These are phyloP conservation scores for Lasioglossum oenotherae DNA, from an alignment of 2,888 invertebrate genomes.

Conservation along the genomic window DNA sequence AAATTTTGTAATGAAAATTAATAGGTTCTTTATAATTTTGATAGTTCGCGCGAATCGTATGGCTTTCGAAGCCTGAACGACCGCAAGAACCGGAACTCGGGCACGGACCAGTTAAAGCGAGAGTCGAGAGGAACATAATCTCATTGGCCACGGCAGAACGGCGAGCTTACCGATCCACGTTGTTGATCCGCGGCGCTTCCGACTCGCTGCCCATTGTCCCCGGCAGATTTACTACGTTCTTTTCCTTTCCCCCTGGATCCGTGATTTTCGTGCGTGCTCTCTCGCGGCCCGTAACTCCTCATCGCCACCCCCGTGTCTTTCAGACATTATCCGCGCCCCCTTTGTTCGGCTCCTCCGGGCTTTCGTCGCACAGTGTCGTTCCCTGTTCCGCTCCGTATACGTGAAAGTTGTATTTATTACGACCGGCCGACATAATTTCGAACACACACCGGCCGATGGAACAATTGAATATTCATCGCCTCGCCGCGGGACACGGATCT, in stretches of 20 bases:
- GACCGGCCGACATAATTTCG: conserved; percentile 32
- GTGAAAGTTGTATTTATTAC: conserved; percentile 56
- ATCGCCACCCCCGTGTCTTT: conserved; percentile 35
- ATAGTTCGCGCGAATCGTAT: background rate
- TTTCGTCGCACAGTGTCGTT: conserved; percentile 43
- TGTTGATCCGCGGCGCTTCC: conserved; percentile 72
- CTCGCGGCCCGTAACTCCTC: conserved; percentile 51
- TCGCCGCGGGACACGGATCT: background rate
- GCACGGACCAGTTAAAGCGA: conserved; percentile 61
- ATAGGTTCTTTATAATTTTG: background rate
- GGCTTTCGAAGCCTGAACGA: conserved; percentile 39
- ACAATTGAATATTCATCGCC: conserved; percentile 58
- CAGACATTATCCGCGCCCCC: conserved; percentile 6
- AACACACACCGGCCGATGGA: conserved; percentile 33
- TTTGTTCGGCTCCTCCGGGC: conserved; percentile 33
- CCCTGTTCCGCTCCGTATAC: conserved; percentile 34
- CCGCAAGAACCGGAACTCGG: conserved; percentile 60
- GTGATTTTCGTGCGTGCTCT: conserved; percentile 71
- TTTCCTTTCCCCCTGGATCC: conserved; percentile 72
- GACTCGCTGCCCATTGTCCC: conserved; percentile 73
- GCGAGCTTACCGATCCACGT: conserved; percentile 72
- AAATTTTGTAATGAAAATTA: no score
- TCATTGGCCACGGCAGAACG: conserved; percentile 77
- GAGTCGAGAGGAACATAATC: conserved; percentile 74
- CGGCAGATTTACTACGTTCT: conserved; percentile 76